Base-by-base conservation (phyloP, 2,888 invertebrate species). In the Lasiommata megera region DNA sequence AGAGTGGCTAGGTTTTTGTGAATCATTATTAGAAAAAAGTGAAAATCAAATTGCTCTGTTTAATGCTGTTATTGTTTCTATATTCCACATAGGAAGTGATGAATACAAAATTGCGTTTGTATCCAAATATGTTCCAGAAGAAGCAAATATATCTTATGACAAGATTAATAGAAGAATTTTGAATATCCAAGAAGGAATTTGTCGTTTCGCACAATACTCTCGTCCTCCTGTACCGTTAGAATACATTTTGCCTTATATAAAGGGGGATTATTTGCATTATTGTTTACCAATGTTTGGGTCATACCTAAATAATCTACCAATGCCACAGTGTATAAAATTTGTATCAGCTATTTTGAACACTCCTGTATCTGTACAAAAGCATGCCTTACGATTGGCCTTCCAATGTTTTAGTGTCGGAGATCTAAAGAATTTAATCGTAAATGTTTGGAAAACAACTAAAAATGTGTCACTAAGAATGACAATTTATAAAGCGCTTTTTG, bases 291-390 rank as follows among this genome's bases (percentile, higher is more conserved):
- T 81, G 55, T 78, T 83, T 40, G 62, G 73, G 56, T 68, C 69
- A 11, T 82, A 77, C 52, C 63, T 72, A 28, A 69, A 70, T 12
- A 73, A 76, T 41, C 64, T 84, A 28, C 76, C 81, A 5, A 58
- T 67, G 7, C 65, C 70, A 1, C 56, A 57, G 12, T 73, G 71
- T 29, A 64, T 71, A 7, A 56, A 70, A 34, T 83, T 83, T 43
- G 68, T 83, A 1, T 67, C 72, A 56, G 57, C 69, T 9, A 53
- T 79, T 37, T 57, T 83, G 48, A 61, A 82, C 31, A 59, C 71
- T 8, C 82, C 80, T 1, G 61, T 81, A 1, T 79, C 82, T 1
- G 63, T 80, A 23, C 82, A 81, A 56, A 82, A 83, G 58, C 80
- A 82, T 47, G 80, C 77, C 3, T 50, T 84, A 41, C 72, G 80